Evolutionary conservation across 1,140 invertebrate species (phyloP), one percentile per base, ranked within the genome.

Genomic region (Diuraphis noxia): DNA sequence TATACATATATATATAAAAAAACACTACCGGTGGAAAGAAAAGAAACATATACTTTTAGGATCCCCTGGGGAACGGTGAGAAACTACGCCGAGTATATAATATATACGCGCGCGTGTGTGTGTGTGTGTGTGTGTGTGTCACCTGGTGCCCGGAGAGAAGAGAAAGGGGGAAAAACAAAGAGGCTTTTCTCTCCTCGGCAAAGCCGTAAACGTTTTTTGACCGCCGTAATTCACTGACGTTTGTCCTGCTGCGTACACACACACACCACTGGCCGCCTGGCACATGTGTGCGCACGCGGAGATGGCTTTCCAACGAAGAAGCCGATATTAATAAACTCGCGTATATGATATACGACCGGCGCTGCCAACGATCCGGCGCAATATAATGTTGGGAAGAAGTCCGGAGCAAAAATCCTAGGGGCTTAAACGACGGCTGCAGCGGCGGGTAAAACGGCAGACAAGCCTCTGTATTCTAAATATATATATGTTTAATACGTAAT

Each of bases 151-250:
- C 77, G 25, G 10, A 38, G 89, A 52, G 40, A 17, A 41, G 41
- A 89, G 30, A 30, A 34, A 82, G 30, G 23, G 10, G 43, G 17
- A 82, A 81, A 72, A 90, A 90, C 56, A 90, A 77, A 90, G 88
- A 90, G 46, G 88, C 88, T 79, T 49, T 89, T 82, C n/a, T 82
- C 23, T 72, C 81, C 34, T 49, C 77, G 43, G 46, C 89, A 52
- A 91, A 91, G 89, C 89, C 77, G 89, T 91, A 91, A 91, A 91
- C 89, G 89, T 91, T 91, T 91, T 91, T 91, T 77, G 89, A 82
- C 89, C 89, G 89, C 77, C 77, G 89, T 91, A 91, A 91, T 91
- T 91, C 89, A 91, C 89, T 91, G 89, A 90, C 72, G 88, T 90
- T 90, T 90, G 88, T 90, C 88, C 88, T 90, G 8, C 63, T n/a